Percentiles rank a stretch among this genome's conserved stretches.
Evolutionary conservation across 2,113 vertebrate species (phyloP).

Genomic region (Dryoscopus gambensis): DNA sequence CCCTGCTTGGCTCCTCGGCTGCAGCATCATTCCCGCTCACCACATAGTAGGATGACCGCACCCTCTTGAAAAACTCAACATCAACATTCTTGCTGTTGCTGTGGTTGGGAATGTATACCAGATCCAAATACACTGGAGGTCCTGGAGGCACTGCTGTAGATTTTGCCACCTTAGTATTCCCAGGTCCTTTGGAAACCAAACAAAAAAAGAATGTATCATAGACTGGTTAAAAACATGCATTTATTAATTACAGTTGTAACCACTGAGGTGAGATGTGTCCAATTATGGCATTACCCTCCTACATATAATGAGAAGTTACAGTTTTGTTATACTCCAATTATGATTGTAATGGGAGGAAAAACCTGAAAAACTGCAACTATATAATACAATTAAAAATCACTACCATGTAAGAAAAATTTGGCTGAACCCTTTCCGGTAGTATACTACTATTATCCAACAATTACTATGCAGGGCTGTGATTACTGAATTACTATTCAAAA

Average conservation of each 20-base stretch:
- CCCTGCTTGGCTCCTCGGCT: conserved; percentile 89
- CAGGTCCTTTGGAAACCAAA: conserved; percentile 73
- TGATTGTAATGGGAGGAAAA: not conserved
- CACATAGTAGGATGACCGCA: conserved; percentile 94
- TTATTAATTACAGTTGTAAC: not conserved
- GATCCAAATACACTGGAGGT: conserved; percentile 92
- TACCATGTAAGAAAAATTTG: not conserved
- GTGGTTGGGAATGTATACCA: conserved; percentile 97
- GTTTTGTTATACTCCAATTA: not conserved
- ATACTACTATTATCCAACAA: not conserved
- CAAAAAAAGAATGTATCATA: not conserved
- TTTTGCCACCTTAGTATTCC: conserved; percentile 77
- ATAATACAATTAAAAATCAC: not conserved
- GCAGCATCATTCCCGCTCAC: conserved; percentile 92
- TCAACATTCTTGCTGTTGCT: conserved; percentile 95
- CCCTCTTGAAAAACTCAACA: conserved; percentile 92
- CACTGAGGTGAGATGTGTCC: not conserved
- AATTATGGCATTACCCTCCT: not conserved
- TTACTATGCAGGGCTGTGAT: not conserved
- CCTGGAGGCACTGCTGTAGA: conserved; percentile 79
- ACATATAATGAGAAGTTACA: not conserved
- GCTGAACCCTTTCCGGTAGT: not conserved
- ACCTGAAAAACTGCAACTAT: not conserved
- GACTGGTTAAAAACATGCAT: not conserved
- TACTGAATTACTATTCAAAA: not conserved